phyloP scores from a whole-genome alignment of 2,888 invertebrate genomes.

The Tenthredo scrophulariae region DNA sequence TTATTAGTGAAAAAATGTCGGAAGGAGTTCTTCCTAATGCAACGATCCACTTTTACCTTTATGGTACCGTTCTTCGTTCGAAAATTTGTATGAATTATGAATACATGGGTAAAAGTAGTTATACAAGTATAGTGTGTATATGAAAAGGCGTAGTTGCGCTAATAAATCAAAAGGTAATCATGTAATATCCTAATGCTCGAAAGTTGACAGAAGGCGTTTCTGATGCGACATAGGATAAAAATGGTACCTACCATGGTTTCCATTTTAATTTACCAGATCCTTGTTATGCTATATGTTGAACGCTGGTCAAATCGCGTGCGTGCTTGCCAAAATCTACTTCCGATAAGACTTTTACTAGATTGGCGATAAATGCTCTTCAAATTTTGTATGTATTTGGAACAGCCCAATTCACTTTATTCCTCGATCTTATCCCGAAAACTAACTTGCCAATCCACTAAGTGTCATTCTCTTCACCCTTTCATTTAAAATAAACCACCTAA shows the following conservation, averaged over 20 bases:
- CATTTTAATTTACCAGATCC: constrained; percentile 51
- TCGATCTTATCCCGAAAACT: constrained; percentile 28
- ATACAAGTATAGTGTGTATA: background rate
- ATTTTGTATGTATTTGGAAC: constrained; percentile 20
- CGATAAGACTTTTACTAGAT: constrained; percentile 30
- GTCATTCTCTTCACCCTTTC: constrained; percentile 24
- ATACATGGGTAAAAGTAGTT: background rate
- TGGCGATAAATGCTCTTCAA: constrained; percentile 50
- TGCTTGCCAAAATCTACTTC: constrained; percentile 38
- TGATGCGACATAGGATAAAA: constrained; percentile 50
- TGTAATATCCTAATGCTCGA: constrained; percentile 51
- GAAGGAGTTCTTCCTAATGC: background rate
- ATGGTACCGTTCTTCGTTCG: background rate
- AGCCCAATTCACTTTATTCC: constrained; percentile 41
- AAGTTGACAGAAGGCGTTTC: constrained; percentile 51
- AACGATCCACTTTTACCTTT: background rate
- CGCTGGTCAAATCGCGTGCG: background rate
- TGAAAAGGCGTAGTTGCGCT: constrained; percentile 29
- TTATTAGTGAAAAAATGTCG: background rate
- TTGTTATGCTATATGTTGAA: background rate
- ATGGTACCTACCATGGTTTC: constrained; percentile 40
- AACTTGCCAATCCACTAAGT: constrained; percentile 39
- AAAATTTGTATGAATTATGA: constrained; percentile 20
- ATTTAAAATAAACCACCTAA: background rate
- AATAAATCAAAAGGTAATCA: constrained; percentile 55